phyloP scores from a whole-genome alignment of 1,140 invertebrate species.

The Sesamia nonagrioides region DNA sequence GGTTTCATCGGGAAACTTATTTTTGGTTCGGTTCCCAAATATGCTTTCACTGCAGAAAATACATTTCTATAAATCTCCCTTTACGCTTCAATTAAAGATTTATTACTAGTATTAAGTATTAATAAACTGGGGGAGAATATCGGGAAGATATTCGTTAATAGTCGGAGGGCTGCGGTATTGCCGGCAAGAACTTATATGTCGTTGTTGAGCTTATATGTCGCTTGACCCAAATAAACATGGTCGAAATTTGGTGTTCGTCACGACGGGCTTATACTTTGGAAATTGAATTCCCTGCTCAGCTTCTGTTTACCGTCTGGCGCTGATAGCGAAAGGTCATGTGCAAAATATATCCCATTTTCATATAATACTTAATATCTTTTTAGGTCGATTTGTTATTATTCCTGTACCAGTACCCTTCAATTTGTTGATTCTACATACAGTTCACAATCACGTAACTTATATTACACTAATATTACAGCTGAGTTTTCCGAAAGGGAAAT shows the following conservation, averaged over 20 bases:
- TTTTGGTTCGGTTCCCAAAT: not conserved
- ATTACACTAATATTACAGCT: not conserved
- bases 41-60: not conserved
- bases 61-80: not conserved
- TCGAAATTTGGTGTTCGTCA: slow-evolving; percentile 65
- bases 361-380: slow-evolving; percentile 35
- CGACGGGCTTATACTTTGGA: slow-evolving; percentile 62
- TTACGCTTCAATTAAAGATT: slow-evolving; percentile 35
- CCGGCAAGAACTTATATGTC: slow-evolving; percentile 62
- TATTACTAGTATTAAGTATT: slow-evolving; percentile 13
- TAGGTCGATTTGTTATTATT: slow-evolving; percentile 1
- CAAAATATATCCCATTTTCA: slow-evolving; percentile 49
- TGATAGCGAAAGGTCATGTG: slow-evolving; percentile 49
- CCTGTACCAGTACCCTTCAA: not conserved
- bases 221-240: slow-evolving; percentile 72
- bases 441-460: not conserved
- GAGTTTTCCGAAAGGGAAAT: slow-evolving; percentile 11
- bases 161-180: slow-evolving; percentile 60
- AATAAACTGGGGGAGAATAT: slow-evolving; percentile 47
- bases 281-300: slow-evolving; percentile 63
- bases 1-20: not conserved
- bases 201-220: slow-evolving; percentile 58
- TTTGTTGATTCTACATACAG: not conserved
- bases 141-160: slow-evolving; percentile 70
- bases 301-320: slow-evolving; percentile 56